These are phyloP conservation scores for Plectrocnemia conspersa DNA, from an alignment of 1,140 invertebrate genomes.

Conservation along the genomic window DNA sequence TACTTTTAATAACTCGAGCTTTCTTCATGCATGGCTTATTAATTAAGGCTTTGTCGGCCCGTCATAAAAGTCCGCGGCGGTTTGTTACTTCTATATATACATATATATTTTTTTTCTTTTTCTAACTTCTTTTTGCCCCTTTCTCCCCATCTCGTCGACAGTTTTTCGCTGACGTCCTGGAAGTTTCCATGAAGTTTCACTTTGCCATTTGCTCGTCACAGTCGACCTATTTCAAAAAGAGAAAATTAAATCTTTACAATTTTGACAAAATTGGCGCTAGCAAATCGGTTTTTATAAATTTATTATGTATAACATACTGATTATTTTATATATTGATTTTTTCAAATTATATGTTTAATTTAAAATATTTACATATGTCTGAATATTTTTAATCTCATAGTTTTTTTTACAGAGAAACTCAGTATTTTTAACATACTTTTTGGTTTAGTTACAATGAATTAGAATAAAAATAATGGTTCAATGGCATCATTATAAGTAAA, in stretches of 20 bases:
- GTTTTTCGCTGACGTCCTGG: slow-evolving; percentile 6
- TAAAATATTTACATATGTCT: no score
- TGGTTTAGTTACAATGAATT: no score
- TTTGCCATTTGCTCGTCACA: slow-evolving; percentile 16
- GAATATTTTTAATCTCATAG: no score
- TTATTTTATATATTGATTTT: no score
- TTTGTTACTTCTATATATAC: slow-evolving; percentile 9
- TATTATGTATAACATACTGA: no score
- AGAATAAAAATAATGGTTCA: no score
- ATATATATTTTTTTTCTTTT: background rate
- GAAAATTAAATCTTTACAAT: slow-evolving; percentile 15
- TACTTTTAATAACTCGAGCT: slow-evolving; percentile 34
- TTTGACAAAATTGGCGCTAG: slow-evolving; percentile 14
- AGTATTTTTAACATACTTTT: no score
- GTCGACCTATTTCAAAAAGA: slow-evolving; percentile 20
- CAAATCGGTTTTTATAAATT: no score
- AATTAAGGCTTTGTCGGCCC: slow-evolving; percentile 30
- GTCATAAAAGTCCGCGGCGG: slow-evolving; percentile 26
- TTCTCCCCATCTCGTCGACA: background rate
- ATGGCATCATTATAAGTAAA: no score
- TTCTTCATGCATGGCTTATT: slow-evolving; percentile 35
- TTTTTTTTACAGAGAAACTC: no score
- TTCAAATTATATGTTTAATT: no score
- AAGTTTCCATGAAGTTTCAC: slow-evolving; percentile 5
- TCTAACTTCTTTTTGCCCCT: background rate